Evolutionary conservation across 2,113 vertebrate genomes (phyloP), one percentile per base, ranked within the genome.

Genomic region (Rhynchomys soricoides): DNA sequence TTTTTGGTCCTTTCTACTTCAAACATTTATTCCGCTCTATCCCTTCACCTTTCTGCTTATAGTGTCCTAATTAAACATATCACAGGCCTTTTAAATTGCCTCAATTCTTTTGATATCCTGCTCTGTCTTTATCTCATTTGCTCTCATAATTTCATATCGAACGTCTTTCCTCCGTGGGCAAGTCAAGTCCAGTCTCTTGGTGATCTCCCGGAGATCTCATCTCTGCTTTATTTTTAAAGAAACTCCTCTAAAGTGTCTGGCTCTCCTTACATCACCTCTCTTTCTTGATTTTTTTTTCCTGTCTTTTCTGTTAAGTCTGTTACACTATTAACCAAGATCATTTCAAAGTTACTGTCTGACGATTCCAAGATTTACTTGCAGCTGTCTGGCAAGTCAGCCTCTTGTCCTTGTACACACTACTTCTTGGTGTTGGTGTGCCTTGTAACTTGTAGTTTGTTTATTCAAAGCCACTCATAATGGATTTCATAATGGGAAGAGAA

Each of bases 381-480:
- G 50, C 48, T 75, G 2, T 37, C 45, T 48, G 92, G 57, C 24
- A 2, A 24, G 52, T 7, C 7, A 13, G 31, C 19, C 9, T 21
- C 6, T 1, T 57, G 0, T 57, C 12, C 7, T 59, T 29, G 7
- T 7, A 19, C 5, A 24, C 4, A 17, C 4, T 5, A 8, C 45
- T 68, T 43, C 68, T 43, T 59, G 13, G 9, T 70, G 16, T 16
- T 89, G 0, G 10, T 89, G 10, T 89, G 52, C 9, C 6, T 29
- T 40, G 83, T 15, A 8, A 7, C 55, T 62, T 66, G 29, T 45
- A 19, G 52, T 40, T 64, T 86, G 31, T 34, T 48, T 74, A 26
- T 57, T 48, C 50, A 73, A 70, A 31, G 59, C 37, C 1, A 2
- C 40, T 82, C 19, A 7, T 6, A 21, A 24, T 3, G 4, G 31